These are phyloP conservation scores for Pristiophorus japonicus DNA, from an alignment of 2,113 vertebrate genomes.

Conservation along the genomic window DNA sequence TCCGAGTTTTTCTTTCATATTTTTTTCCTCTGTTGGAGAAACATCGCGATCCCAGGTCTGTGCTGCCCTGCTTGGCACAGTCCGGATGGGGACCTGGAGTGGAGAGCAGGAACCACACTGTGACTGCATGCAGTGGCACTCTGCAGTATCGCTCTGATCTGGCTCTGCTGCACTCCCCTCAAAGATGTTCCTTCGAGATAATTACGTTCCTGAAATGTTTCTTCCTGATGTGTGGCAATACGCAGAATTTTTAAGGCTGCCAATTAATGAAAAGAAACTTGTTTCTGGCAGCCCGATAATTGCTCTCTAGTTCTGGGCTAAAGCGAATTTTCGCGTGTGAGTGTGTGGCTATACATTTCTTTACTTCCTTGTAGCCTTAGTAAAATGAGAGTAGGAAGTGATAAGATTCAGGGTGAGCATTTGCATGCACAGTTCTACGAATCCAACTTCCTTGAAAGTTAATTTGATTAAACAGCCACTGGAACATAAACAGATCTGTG, in stretches of 20 bases:
- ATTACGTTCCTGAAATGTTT: background rate
- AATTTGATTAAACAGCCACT: background rate
- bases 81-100: background rate
- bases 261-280: background rate
- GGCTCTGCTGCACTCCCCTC: background rate
- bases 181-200: background rate
- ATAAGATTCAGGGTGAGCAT: background rate
- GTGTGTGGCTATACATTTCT: no score
- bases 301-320: background rate
- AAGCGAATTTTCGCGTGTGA: background rate
- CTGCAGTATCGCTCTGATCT: background rate
- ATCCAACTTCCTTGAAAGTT: background rate
- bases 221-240: background rate
- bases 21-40: no score
- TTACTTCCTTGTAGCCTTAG: no score
- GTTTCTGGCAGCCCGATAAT: background rate
- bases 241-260: background rate
- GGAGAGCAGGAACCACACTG: background rate
- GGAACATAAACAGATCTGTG: background rate
- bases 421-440: background rate
- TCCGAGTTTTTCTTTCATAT: no score
- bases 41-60: no score
- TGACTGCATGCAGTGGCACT: background rate
- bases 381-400: background rate
- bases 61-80: no score